Conservation (phyloP, 2,113 vertebrate species). For the Hoplias malabaricus region DNA sequence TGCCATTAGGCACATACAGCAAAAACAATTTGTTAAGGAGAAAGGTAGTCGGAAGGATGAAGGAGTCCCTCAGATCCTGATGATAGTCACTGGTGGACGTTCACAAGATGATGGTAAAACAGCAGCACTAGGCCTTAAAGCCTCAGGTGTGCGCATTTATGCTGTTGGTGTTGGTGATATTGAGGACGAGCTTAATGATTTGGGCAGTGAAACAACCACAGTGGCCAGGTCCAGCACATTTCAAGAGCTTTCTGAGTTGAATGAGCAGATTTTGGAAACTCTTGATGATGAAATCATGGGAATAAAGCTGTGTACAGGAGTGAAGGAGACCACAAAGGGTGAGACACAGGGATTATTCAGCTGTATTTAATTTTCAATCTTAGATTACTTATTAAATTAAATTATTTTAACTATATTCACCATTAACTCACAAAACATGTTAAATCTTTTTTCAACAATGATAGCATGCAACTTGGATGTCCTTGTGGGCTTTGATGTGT, state of each 20-base stretch:
- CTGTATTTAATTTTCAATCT: background rate
- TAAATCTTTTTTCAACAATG: conserved; percentile 41
- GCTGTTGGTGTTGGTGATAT: conserved; percentile 82
- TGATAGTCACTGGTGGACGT: conserved; percentile 85
- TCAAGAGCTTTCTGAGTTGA: conserved; percentile 83
- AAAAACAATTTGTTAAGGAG: conserved; percentile 83
- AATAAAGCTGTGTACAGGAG: conserved; percentile 71
- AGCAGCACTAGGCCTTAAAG: conserved; percentile 77
- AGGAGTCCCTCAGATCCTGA: conserved; percentile 86
- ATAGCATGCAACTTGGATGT: conserved; percentile 87
- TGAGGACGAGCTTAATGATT: conserved; percentile 76
- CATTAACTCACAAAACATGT: background rate
- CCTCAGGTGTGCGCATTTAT: conserved; percentile 81
- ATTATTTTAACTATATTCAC: background rate
- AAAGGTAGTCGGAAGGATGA: conserved; percentile 86
- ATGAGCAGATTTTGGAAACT: conserved; percentile 85
- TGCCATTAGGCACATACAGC: conserved; percentile 82
- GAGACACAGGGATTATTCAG: background rate
- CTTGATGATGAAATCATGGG: conserved; percentile 83
- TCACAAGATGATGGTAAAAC: conserved; percentile 80
- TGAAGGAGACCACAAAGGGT: background rate
- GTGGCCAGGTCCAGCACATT: conserved; percentile 78
- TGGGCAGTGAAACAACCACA: conserved; percentile 80
- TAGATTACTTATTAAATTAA: background rate
- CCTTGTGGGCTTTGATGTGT: conserved; percentile 90